Conservation (phyloP, 2,113 vertebrate genomes). For the Orycteropus afer region DNA sequence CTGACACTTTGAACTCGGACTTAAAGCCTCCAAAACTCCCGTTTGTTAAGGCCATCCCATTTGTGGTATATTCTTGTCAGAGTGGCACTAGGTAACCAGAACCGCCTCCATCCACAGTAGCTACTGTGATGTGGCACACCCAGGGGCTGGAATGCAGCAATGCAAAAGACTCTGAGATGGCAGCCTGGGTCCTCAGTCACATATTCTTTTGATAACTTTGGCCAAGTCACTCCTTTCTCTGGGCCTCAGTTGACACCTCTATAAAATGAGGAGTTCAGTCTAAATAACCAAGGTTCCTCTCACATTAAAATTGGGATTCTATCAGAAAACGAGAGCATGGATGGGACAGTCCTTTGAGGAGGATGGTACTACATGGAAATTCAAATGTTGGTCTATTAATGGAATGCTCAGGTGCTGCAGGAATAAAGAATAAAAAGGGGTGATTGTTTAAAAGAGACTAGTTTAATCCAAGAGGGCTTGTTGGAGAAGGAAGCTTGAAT, state of each 20-base stretch:
- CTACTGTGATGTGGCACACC: background rate
- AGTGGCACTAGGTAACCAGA: too few species aligned
- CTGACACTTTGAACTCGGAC: too few species aligned
- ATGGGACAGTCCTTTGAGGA: background rate
- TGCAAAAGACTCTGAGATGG: background rate
- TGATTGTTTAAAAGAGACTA: background rate
- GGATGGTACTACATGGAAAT: background rate
- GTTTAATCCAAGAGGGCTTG: background rate
- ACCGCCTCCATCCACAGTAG: background rate
- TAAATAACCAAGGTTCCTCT: background rate
- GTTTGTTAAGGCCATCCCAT: too few species aligned
- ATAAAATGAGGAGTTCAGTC: background rate
- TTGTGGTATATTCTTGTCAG: too few species aligned
- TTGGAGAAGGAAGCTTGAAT: background rate
- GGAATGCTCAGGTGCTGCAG: background rate
- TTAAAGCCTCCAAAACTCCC: too few species aligned
- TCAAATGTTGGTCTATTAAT: background rate
- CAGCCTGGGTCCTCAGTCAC: background rate
- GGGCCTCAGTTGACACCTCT: background rate
- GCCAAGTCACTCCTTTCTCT: background rate
- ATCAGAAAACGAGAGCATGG: background rate
- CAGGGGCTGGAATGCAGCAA: background rate
- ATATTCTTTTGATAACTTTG: background rate
- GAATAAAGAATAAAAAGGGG: background rate
- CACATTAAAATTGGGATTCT: slow-evolving; percentile 23